These are phyloP conservation scores for Emydocephalus ijimae DNA, from an alignment of 2,113 vertebrate genomes.

Conservation along the genomic window DNA sequence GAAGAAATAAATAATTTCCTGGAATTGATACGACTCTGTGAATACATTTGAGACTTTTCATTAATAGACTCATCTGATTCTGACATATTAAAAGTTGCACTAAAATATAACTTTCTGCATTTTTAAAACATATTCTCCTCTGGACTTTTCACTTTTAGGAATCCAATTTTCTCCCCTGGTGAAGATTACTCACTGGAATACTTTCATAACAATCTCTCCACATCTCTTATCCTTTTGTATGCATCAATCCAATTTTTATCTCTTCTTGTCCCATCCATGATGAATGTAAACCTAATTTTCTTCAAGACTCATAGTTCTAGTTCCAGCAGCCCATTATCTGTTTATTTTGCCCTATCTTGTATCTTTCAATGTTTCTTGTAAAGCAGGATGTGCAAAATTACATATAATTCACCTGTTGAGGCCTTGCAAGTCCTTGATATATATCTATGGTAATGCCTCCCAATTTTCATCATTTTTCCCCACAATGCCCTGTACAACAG, in stretches of 20 bases:
- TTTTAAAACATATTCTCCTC: not conserved
- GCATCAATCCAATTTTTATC: not conserved
- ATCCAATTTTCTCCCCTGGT: slow-evolving; percentile 11
- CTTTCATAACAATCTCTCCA: not conserved
- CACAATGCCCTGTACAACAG: not conserved
- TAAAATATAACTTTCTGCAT: slow-evolving; percentile 1
- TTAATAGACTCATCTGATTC: not conserved
- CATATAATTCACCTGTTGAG: slow-evolving; percentile 12
- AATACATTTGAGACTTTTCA: not conserved
- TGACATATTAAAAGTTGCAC: not conserved
- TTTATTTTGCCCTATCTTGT: not conserved
- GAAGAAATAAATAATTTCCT: not conserved
- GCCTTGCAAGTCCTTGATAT: not conserved
- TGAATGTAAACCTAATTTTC: slow-evolving; percentile 18
- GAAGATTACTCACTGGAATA: slow-evolving; percentile 19
- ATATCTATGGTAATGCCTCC: not conserved
- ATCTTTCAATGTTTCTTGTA: slow-evolving; percentile 4
- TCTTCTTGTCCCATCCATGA: not conserved
- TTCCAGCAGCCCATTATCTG: not conserved
- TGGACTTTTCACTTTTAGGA: slow-evolving; percentile 11
- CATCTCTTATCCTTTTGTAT: slow-evolving; percentile 2
- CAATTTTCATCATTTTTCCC: not conserved
- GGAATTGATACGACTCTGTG: not conserved
- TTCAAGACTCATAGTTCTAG: not conserved
- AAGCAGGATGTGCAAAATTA: not conserved